A percentile compares a stretch with the other conserved stretches of the same genome.
Conservation (phyloP, 2,797 vertebrate genomes). For the Hylomyscus alleni region DNA sequence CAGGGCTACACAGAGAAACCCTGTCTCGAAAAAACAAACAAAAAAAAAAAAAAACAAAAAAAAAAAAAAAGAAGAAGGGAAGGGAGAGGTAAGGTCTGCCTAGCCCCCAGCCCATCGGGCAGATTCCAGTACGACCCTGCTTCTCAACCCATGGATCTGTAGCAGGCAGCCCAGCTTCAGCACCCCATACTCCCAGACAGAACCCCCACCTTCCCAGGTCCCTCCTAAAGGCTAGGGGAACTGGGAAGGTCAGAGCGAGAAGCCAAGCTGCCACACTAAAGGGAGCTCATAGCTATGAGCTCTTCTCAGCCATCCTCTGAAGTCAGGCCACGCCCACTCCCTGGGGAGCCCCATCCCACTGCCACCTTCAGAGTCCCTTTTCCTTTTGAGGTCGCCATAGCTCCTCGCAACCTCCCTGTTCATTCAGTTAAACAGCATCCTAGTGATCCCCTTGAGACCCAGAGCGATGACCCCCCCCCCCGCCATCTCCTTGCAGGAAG, state of each 20-base stretch:
- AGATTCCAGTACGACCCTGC: background rate
- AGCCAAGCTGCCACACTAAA: background rate
- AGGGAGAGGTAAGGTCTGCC: background rate
- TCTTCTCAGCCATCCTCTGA: background rate
- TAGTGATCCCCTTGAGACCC: accelerated
- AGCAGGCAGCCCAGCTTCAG: background rate
- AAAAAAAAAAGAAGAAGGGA: no score
- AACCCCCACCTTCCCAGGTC: background rate
- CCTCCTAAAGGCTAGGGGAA: background rate
- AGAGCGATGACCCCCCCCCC: background rate
- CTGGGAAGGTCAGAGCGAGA: background rate
- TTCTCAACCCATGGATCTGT: background rate
- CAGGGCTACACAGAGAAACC: no score
- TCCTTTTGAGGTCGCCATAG: background rate
- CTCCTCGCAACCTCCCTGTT: background rate
- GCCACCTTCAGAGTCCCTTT: background rate
- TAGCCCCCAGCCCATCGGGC: background rate
- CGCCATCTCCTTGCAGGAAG: background rate
- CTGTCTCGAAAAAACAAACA: no score
- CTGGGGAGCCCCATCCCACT: background rate
- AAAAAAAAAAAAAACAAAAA: no score
- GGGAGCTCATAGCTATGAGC: background rate
- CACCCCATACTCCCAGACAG: background rate
- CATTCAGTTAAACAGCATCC: background rate
- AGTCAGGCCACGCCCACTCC: background rate